Percentiles rank a stretch among this genome's conserved stretches.
These are phyloP conservation scores for Pachyuromys duprasi DNA, from an alignment of 2,797 vertebrate species.

Conservation along the genomic window DNA sequence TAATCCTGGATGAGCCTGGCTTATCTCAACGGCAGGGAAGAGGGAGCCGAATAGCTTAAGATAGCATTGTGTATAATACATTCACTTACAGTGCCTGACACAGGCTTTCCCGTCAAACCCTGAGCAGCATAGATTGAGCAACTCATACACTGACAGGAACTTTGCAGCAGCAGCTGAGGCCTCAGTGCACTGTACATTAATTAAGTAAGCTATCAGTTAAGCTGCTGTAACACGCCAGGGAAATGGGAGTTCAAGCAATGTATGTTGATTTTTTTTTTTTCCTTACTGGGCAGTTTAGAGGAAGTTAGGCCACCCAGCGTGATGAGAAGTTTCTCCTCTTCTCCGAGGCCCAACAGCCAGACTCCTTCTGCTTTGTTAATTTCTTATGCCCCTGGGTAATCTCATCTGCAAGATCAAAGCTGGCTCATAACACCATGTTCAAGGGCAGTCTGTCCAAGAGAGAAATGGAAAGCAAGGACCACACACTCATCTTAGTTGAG, in stretches of 20 bases:
- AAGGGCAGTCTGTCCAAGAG: neutral
- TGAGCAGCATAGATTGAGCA: neutral
- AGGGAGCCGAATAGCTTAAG: neutral
- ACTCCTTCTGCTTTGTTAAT: neutral
- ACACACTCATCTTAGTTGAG: neutral
- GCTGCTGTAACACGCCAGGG: neutral
- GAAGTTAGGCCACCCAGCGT: neutral
- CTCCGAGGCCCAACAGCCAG: neutral
- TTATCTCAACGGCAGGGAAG: neutral
- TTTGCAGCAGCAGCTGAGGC: neutral
- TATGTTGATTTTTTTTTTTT: neutral
- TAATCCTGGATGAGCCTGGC: neutral
- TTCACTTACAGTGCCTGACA: neutral
- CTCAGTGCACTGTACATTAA: neutral
- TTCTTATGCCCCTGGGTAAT: neutral
- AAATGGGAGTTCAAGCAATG: neutral
- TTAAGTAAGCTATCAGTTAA: neutral
- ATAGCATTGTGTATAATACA: neutral
- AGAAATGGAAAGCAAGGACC: neutral
- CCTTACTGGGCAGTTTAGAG: neutral
- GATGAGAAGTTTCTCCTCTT: neutral
- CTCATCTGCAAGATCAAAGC: neutral
- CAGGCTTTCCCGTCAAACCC: neutral
- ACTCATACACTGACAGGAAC: neutral
- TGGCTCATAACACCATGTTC: neutral